Conservation (phyloP, 2,113 vertebrate species). For the Hippopotamus amphibius region DNA sequence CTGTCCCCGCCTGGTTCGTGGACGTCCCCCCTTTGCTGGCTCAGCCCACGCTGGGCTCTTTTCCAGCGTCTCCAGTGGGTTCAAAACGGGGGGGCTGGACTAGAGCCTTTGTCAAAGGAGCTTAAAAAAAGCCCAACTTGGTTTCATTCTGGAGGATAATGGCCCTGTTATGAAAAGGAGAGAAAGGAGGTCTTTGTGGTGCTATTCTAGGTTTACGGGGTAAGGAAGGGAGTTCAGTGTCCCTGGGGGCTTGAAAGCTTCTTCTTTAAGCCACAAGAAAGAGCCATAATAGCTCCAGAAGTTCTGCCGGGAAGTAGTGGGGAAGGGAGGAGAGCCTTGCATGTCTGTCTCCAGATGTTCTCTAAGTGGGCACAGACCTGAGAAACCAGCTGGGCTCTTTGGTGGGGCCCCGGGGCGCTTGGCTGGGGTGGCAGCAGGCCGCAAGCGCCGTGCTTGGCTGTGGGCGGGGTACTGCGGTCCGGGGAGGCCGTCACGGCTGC, state of each 20-base stretch:
- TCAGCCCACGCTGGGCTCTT: not conserved
- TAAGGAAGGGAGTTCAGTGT: not conserved
- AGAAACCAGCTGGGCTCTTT: not conserved
- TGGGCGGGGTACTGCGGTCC: fast-evolving
- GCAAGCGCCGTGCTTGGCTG: fast-evolving
- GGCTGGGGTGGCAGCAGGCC: not conserved
- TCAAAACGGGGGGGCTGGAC: not conserved
- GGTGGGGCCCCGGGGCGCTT: fast-evolving
- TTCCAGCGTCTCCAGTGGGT: not conserved
- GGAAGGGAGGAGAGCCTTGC: not conserved
- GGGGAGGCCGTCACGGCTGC: fast-evolving
- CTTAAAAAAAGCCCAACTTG: not conserved
- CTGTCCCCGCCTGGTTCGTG: not conserved
- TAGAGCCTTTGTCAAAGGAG: constrained; percentile 23
- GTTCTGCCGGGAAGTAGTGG: not conserved
- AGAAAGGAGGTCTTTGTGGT: constrained; percentile 34
- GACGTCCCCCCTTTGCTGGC: not conserved
- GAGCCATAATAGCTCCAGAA: fast-evolving
- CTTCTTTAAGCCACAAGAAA: constrained; percentile 34
- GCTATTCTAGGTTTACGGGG: not conserved
- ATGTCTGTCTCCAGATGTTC: not conserved
- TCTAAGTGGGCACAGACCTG: not conserved
- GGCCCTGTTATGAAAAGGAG: not conserved
- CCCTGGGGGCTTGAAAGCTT: not conserved
- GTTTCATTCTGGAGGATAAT: constrained; percentile 41